Evolutionary conservation across 2,888 invertebrate genomes (phyloP).

Genomic region (Tenthredo distinguenda): DNA sequence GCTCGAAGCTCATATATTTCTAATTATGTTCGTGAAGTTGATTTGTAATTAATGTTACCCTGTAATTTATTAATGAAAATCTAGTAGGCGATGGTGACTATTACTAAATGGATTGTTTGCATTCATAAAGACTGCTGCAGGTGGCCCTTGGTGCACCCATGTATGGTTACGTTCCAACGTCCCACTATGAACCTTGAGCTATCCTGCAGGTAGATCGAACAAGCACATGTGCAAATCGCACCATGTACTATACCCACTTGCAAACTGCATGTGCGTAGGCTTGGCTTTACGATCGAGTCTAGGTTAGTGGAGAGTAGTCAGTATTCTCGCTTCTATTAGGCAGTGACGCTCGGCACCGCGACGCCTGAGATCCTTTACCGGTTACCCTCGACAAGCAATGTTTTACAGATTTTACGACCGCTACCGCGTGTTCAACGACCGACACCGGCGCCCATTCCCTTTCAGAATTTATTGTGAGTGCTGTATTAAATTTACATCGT

Average conservation of each 20-base stretch:
- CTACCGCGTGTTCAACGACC: constrained; percentile 76
- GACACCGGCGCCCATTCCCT: constrained; percentile 70
- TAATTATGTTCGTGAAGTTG: background rate
- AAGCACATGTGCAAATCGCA: constrained; percentile 18
- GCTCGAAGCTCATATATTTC: background rate
- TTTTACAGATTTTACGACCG: constrained; percentile 77
- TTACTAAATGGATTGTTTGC: constrained; percentile 10
- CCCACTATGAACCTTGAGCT: constrained; percentile 62
- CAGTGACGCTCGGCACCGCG: constrained; percentile 23
- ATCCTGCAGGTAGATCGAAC: constrained; percentile 37
- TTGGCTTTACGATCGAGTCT: background rate
- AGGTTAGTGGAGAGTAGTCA: background rate
- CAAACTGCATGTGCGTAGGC: background rate
- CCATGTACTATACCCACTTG: background rate
- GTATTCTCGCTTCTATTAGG: constrained; percentile 26
- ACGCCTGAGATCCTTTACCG: constrained; percentile 29
- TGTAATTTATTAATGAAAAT: constrained; percentile 31
- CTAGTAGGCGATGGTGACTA: constrained; percentile 20
- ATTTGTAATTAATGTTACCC: background rate
- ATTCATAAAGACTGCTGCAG: constrained; percentile 21
- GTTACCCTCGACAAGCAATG: constrained; percentile 61
- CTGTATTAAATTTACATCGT: constrained; percentile 24
- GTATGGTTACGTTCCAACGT: constrained; percentile 65
- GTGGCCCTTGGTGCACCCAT: constrained; percentile 62
- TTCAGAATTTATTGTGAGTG: constrained; percentile 75